phyloP scores from a whole-genome alignment of 1,140 invertebrate genomes.

The Conus betulinus region DNA sequence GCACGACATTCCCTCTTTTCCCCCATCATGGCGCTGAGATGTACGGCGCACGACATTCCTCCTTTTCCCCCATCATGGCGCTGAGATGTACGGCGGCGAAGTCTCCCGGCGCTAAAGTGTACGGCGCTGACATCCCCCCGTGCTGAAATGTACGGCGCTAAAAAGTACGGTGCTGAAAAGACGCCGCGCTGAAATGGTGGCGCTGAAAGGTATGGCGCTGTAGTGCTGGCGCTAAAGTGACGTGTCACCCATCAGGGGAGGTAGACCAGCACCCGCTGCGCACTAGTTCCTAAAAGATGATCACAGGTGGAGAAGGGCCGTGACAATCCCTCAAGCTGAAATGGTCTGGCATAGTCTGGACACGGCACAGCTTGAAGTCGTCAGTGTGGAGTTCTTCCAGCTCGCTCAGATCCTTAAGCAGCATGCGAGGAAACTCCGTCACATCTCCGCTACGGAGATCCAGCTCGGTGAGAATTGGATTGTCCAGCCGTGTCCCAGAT shows the following conservation, averaged over 20 bases:
- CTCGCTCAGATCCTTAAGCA: slow-evolving; percentile 13
- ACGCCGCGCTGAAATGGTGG: too few species aligned
- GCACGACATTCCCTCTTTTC: too few species aligned
- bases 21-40: too few species aligned
- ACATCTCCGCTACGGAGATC: slow-evolving; percentile 27
- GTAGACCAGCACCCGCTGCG: slow-evolving; percentile 35
- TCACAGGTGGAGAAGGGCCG: slow-evolving; percentile 41
- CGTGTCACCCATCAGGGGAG: slow-evolving; percentile 40
- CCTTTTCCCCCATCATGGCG: too few species aligned
- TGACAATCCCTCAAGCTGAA: slow-evolving; percentile 32
- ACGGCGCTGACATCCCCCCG: too few species aligned
- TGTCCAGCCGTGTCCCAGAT: not conserved
- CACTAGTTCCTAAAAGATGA: slow-evolving; percentile 28
- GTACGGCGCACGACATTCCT: too few species aligned
- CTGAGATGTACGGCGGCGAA: too few species aligned
- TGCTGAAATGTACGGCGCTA: too few species aligned
- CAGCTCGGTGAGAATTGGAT: not conserved
- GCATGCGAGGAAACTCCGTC: not conserved
- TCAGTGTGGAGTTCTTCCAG: slow-evolving; percentile 37
- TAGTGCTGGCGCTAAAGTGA: too few species aligned
- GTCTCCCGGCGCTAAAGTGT: too few species aligned
- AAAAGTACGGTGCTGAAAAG: too few species aligned
- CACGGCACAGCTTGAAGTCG: slow-evolving; percentile 48
- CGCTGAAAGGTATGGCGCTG: too few species aligned
- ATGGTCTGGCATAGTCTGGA: slow-evolving; percentile 19